Base-by-base conservation (phyloP, 2,888 invertebrate species). In the Dilophus febrilis region DNA sequence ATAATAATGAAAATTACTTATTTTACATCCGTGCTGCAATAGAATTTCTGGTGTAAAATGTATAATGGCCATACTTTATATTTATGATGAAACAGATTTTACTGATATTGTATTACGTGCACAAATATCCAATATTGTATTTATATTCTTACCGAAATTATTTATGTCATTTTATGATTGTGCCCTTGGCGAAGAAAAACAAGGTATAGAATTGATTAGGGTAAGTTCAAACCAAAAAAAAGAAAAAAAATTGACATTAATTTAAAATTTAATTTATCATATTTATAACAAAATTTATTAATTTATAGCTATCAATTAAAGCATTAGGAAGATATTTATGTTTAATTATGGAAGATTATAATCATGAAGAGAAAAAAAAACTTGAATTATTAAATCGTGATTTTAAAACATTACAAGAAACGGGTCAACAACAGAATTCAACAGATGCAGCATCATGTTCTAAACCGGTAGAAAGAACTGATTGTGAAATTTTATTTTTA, bases 111-210 rank as follows among this genome's bases (percentile, higher is more conserved):
- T 68, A 13, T 50, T 71, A 13, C 60, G 67, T 31, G 55, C 61
- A 44, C 67, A 70, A 57, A 61, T 73, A 27, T 68, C 71, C 1
- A 64, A 72, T 50, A 58, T 68, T n/a, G 56, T 71, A 27, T 68
- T 71, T 56, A 58, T 69, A 48, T 70, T 70, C 53, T 53, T 76
- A 18, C 77, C 77, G 22, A 75, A 75, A 44, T 61, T 75, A 33
- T 57, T 67, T 3, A 61, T 61, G 37, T 64, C 66, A 6, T 57
- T 77, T 19, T 58, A 59, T 29, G 59, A 65, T 49, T 58, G 68
- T 28, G 61, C 66, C 26, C 52, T 62, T 31, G 66, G 64, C 11
- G 71, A 67, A 51, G 68, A 71, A 37, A 69, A 66, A 47, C 62
- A 69, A 45, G 72, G 72, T 16, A 71, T 73, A 52, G 62, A 64